A percentile compares a stretch with the other conserved stretches of the same genome.
Conservation (phyloP, 2,888 invertebrate species). For the Psylliodes chrysocephalus region DNA sequence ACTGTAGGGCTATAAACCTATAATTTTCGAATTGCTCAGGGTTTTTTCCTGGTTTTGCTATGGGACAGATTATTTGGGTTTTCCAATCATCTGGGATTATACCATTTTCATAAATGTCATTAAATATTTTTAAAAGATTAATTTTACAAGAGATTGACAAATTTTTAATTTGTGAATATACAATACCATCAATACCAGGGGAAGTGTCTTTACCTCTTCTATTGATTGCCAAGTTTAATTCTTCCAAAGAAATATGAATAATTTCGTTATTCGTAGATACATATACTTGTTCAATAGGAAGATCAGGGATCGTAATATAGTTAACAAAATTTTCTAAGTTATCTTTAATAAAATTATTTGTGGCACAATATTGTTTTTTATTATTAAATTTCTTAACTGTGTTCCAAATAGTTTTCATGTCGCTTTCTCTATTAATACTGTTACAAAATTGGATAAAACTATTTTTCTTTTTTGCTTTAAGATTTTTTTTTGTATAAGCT, state of each 20-base stretch:
- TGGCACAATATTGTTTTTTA: neutral
- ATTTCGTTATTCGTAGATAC: neutral
- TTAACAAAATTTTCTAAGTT: neutral
- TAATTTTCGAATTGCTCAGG: neutral
- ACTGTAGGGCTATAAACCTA: no score
- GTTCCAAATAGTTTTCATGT: neutral
- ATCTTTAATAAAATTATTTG: neutral
- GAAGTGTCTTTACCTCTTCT: neutral
- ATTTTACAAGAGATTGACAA: neutral
- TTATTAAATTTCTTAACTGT: no score
- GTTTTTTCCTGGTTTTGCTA: neutral
- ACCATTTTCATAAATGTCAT: no score
- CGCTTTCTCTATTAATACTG: neutral
- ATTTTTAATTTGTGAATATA: neutral
- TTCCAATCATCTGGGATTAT: constrained; percentile 12
- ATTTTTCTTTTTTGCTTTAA: neutral
- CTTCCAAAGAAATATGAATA: neutral
- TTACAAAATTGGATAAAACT: neutral
- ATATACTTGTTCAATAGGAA: neutral
- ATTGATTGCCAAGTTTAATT: neutral
- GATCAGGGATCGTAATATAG: neutral
- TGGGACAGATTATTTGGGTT: neutral
- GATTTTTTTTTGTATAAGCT: neutral
- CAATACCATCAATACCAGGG: neutral
- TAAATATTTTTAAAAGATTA: neutral